Evolutionary conservation across 2,888 invertebrate species (phyloP).

Genomic region (Platerodrilus igneus): DNA sequence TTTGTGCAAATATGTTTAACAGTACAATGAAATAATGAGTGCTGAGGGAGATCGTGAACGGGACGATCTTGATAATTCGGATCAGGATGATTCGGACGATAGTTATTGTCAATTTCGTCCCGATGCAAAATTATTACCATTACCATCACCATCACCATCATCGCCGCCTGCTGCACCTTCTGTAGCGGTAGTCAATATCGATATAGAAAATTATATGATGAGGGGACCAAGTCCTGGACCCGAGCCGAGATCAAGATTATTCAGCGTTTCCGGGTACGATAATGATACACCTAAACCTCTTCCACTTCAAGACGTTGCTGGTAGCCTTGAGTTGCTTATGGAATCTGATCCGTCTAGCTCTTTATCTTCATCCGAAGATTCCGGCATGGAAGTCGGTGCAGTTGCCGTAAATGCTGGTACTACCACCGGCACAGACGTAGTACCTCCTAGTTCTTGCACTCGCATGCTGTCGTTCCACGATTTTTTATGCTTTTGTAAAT

Average conservation of each 20-base stretch:
- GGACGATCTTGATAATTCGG: conserved; percentile 27
- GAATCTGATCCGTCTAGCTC: conserved; percentile 43
- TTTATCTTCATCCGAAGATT: conserved; percentile 30
- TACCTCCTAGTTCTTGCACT: conserved; percentile 44
- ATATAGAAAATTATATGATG: conserved; percentile 53
- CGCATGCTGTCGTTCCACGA: conserved; percentile 49
- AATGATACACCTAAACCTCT: conserved; percentile 25
- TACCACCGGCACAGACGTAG: too few species aligned
- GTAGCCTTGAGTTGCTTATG: conserved; percentile 44
- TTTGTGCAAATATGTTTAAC: conserved; percentile 34
- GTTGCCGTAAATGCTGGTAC: too few species aligned
- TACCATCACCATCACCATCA: too few species aligned
- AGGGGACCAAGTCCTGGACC: conserved; percentile 44
- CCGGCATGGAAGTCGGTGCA: too few species aligned
- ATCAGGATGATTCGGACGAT: conserved; percentile 30
- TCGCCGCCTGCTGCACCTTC: too few species aligned
- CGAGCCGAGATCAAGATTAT: conserved; percentile 32
- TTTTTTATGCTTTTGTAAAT: conserved; percentile 48
- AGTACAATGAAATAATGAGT: conserved; percentile 39
- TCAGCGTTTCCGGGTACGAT: conserved; percentile 28
- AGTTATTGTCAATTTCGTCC: conserved; percentile 31
- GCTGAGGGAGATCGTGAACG: conserved; percentile 36
- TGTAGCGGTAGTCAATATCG: conserved; percentile 47
- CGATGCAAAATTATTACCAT: conserved; percentile 23
- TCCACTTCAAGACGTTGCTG: conserved; percentile 27